Conservation (phyloP, 2,888 invertebrate species). For the Pseudococcus jackbeardsleyi region DNA sequence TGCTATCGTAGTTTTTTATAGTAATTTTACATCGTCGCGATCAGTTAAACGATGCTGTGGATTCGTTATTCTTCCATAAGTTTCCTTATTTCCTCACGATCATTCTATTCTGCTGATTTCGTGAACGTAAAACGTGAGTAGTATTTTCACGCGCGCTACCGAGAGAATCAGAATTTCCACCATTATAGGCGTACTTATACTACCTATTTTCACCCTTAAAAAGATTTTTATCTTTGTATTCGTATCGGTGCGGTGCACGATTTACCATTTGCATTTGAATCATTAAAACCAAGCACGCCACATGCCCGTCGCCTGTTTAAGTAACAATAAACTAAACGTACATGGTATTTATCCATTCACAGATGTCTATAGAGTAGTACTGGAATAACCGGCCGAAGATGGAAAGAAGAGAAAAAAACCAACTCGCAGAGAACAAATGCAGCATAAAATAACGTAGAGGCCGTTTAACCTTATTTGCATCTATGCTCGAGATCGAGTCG, state of each 20-base stretch:
- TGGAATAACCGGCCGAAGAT: slow-evolving; percentile 56
- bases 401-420: slow-evolving; percentile 34
- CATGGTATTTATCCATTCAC: slow-evolving; percentile 56
- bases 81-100: background rate
- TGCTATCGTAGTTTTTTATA: no score
- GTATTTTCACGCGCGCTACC: slow-evolving; percentile 40
- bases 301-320: slow-evolving; percentile 53
- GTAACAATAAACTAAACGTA: slow-evolving; percentile 51
- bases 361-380: slow-evolving; percentile 52
- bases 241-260: slow-evolving; percentile 44
- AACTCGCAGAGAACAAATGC: slow-evolving; percentile 48
- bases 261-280: slow-evolving; percentile 59
- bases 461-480: slow-evolving; percentile 59
- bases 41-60: background rate
- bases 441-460: slow-evolving; percentile 56
- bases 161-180: slow-evolving; percentile 11
- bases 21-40: background rate
- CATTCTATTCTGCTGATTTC: background rate
- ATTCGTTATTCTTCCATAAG: background rate
- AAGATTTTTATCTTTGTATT: slow-evolving; percentile 49
- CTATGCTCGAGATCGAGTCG: background rate
- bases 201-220: background rate
- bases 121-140: slow-evolving; percentile 38
- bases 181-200: background rate
- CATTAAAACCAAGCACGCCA: slow-evolving; percentile 51